A percentile compares a stretch with the other conserved stretches of the same genome.
These are phyloP conservation scores for Gulo gulo DNA, from an alignment of 2,113 vertebrate species.

Conservation along the genomic window DNA sequence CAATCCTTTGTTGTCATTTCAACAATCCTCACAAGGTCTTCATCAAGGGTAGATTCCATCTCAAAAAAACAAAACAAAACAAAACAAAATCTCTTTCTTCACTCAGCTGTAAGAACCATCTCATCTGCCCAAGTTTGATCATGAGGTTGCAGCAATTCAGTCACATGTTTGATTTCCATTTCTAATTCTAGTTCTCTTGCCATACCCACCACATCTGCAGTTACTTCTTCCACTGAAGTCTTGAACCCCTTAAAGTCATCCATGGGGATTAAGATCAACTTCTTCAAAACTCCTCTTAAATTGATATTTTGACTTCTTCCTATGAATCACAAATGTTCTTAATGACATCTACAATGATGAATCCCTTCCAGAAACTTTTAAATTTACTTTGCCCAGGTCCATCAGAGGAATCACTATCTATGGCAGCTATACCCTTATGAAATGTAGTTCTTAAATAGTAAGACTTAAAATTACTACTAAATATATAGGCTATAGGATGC, in stretches of 20 bases:
- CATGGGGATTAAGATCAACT: not conserved
- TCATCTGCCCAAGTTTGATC: not conserved
- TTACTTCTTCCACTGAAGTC: not conserved
- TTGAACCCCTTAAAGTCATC: not conserved
- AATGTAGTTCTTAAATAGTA: not conserved
- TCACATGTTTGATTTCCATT: not conserved
- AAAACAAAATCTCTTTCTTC: not conserved
- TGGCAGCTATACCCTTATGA: not conserved
- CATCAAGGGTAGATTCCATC: not conserved
- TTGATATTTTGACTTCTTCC: not conserved
- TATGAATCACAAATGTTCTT: not conserved
- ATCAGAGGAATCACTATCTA: not conserved
- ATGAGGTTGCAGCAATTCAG: not conserved
- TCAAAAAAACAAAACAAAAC: not conserved
- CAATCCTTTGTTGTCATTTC: not conserved
- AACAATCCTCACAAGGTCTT: not conserved
- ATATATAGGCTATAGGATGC: not conserved
- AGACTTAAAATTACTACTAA: not conserved
- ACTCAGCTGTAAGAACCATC: not conserved
- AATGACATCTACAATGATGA: not conserved
- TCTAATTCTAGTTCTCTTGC: not conserved
- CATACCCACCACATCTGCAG: not conserved
- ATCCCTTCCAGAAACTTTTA: not conserved
- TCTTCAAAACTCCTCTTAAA: not conserved
- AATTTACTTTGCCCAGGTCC: not conserved